These are phyloP conservation scores for Polypterus bichir DNA, from an alignment of 2,113 vertebrate species.

Conservation along the genomic window DNA sequence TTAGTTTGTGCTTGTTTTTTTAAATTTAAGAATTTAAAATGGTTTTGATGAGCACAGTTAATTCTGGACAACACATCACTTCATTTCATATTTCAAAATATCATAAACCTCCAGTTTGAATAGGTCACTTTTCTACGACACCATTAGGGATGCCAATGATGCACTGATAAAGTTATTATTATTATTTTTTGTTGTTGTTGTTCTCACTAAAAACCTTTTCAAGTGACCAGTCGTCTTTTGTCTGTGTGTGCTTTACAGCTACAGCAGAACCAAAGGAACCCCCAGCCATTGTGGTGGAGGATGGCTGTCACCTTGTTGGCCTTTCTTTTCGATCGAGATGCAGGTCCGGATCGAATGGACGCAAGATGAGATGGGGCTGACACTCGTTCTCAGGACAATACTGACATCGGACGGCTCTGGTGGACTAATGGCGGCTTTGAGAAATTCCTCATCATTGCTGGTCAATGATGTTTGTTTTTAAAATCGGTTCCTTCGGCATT, in stretches of 20 bases:
- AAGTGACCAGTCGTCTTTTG: no score
- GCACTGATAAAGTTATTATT: no score
- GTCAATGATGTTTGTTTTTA: conserved; percentile 43
- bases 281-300: conserved; percentile 47
- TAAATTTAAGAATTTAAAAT: no score
- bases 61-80: no score
- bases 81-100: no score
- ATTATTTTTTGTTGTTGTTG: no score
- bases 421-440: conserved; percentile 50
- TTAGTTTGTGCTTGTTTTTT: no score
- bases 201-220: no score
- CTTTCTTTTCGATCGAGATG: conserved; percentile 43
- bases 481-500: conserved; percentile 9
- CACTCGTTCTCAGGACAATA: conserved; percentile 22
- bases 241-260: conserved; percentile 31
- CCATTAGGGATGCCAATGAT: no score
- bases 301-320: conserved; percentile 41
- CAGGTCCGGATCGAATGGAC: conserved; percentile 28
- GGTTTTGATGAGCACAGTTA: no score
- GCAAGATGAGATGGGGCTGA: conserved; percentile 39
- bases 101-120: no score
- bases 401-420: conserved; percentile 48
- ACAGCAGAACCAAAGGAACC: conserved; percentile 60
- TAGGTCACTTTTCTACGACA: no score
- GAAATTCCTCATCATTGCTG: conserved; percentile 40